phyloP scores from a whole-genome alignment of 2,797 vertebrate genomes.

The Ctenopoma multispine region DNA sequence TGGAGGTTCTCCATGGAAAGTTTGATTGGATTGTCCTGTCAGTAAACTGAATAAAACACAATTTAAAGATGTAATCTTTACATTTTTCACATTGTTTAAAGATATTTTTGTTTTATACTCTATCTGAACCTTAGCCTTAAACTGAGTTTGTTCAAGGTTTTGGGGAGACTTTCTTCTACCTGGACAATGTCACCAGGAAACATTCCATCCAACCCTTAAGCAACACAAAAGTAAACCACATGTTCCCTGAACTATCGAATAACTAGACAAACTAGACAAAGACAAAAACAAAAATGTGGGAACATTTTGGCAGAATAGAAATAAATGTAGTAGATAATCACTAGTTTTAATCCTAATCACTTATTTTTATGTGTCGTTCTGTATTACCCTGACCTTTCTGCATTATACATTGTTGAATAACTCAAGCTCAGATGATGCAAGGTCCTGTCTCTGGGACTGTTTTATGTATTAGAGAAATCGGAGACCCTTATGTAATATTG shows the following conservation, averaged over 20 bases:
- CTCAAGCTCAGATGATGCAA: conserved; percentile 78
- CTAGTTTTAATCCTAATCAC: neutral
- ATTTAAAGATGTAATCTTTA: neutral
- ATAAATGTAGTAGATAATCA: neutral
- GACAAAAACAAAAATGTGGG: neutral
- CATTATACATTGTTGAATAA: conserved; percentile 73
- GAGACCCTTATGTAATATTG: conserved; percentile 83
- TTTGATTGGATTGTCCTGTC: neutral
- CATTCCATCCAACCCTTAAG: neutral
- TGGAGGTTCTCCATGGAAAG: neutral
- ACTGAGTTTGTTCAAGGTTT: neutral
- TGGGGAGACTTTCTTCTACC: neutral
- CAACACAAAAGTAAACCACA: neutral
- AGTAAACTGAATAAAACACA: neutral
- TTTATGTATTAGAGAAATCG: conserved; percentile 79
- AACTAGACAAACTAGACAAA: neutral
- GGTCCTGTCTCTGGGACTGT: conserved; percentile 71
- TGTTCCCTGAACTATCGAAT: neutral
- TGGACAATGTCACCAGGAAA: neutral
- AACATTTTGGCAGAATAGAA: neutral
- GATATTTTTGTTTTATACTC: neutral
- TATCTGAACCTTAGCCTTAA: neutral
- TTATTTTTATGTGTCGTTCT: conserved; percentile 8
- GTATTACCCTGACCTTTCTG: conserved; percentile 50
- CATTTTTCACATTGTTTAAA: neutral